These are phyloP conservation scores for Dendropsophus ebraccatus DNA, from an alignment of 2,113 vertebrate genomes.

Conservation along the genomic window DNA sequence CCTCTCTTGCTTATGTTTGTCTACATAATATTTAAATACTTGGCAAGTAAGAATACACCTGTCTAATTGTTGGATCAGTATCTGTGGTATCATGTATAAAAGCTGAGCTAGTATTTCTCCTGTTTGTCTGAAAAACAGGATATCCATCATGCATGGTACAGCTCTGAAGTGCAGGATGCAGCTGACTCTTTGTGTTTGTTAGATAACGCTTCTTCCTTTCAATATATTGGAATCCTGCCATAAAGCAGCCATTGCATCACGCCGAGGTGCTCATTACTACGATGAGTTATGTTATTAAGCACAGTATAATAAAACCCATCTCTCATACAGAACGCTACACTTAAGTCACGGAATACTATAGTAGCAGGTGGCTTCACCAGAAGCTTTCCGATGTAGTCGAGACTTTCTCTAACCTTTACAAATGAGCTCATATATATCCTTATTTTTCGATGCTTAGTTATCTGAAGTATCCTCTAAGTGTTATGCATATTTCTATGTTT, in stretches of 20 bases:
- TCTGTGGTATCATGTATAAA: neutral
- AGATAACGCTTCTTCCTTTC: constrained; percentile 22
- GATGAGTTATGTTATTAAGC: constrained; percentile 25
- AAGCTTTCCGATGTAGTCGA: neutral
- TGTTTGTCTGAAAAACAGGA: constrained; percentile 10
- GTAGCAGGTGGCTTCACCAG: constrained; percentile 35
- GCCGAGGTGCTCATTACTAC: constrained; percentile 29
- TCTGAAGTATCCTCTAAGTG: neutral
- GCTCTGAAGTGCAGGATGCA: constrained; percentile 29
- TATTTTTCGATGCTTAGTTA: neutral
- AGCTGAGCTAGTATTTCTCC: neutral
- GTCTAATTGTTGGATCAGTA: neutral
- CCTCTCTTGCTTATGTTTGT: neutral
- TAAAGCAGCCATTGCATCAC: neutral
- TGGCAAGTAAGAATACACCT: neutral
- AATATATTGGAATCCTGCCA: constrained; percentile 16
- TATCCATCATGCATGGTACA: neutral
- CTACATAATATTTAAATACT: neutral
- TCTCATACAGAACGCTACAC: constrained; percentile 8
- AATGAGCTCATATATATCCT: neutral
- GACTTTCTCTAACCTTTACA: constrained; percentile 18
- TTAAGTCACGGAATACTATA: constrained; percentile 39
- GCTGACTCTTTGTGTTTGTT: constrained; percentile 33
- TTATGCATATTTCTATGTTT: neutral
- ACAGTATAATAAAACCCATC: constrained; percentile 19